Conservation (phyloP, 1,140 invertebrate genomes). For the Pogonomyrmex barbatus region DNA sequence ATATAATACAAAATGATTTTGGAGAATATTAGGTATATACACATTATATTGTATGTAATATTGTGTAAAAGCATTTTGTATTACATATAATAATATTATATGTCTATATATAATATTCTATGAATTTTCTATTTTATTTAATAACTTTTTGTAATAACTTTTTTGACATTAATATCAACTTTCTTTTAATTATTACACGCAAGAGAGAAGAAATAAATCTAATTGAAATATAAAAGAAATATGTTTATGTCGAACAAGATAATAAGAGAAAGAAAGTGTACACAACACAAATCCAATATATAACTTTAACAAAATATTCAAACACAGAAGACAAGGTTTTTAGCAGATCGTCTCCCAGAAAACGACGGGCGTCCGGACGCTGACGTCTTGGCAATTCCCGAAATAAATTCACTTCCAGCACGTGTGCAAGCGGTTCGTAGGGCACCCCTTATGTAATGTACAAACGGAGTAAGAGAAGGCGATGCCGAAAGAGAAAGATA, state of each 20-base stretch:
- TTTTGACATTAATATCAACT: too few relatives aligned
- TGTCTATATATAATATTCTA: too few relatives aligned
- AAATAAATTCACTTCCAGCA: slow-evolving; percentile 73
- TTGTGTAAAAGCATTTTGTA: too few relatives aligned
- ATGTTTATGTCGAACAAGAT: not conserved
- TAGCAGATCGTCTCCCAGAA: slow-evolving; percentile 51
- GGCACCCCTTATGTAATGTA: slow-evolving; percentile 70
- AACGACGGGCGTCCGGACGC: slow-evolving; percentile 17
- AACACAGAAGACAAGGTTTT: slow-evolving; percentile 61
- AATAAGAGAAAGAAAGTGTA: not conserved
- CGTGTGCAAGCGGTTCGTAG: slow-evolving; percentile 50
- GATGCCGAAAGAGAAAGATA: not conserved
- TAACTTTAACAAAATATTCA: slow-evolving; percentile 42
- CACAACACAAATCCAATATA: not conserved
- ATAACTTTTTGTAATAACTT: too few relatives aligned
- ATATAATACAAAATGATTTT: too few relatives aligned
- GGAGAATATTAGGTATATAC: too few relatives aligned
- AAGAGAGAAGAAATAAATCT: too few relatives aligned
- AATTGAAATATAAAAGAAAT: too few relatives aligned
- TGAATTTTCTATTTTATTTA: too few relatives aligned
- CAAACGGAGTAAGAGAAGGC: slow-evolving; percentile 36
- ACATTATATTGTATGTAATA: too few relatives aligned
- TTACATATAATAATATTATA: too few relatives aligned
- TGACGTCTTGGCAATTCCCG: slow-evolving; percentile 64
- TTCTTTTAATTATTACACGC: too few relatives aligned